Evolutionary conservation across 1,140 invertebrate species (phyloP).

Genomic region (Neodiprion lecontei): DNA sequence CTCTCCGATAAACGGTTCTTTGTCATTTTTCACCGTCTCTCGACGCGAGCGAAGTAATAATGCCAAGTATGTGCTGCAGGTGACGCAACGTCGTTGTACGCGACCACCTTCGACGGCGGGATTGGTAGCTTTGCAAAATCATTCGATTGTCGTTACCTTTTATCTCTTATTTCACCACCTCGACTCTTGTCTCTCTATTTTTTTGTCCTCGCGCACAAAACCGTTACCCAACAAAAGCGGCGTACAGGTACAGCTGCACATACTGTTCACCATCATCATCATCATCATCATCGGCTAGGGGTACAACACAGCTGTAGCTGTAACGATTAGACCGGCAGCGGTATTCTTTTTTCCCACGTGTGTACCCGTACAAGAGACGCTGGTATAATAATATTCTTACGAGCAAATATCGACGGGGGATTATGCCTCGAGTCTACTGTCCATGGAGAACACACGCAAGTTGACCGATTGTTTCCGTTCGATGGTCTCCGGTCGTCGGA

Average conservation of each 20-base stretch:
- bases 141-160: too few relatives aligned
- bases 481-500: background rate
- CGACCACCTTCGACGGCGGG: background rate
- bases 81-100: background rate
- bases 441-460: background rate
- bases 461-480: background rate
- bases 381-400: background rate
- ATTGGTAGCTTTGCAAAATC: background rate
- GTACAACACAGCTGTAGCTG: background rate
- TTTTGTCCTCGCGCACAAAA: background rate
- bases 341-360: background rate
- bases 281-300: too few relatives aligned
- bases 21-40: slow-evolving; percentile 18
- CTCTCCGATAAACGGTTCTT: slow-evolving; percentile 26
- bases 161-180: background rate
- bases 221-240: background rate
- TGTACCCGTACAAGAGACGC: background rate
- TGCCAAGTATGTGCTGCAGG: slow-evolving; percentile 21
- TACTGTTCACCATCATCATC: too few relatives aligned
- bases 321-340: background rate
- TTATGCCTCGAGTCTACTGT: too few relatives aligned
- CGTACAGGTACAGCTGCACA: background rate
- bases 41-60: slow-evolving; percentile 18
- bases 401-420: too few relatives aligned
- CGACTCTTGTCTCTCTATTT: background rate